These are phyloP conservation scores for Alexandromys fortis DNA, from an alignment of 2,113 vertebrate genomes.

Conservation along the genomic window DNA sequence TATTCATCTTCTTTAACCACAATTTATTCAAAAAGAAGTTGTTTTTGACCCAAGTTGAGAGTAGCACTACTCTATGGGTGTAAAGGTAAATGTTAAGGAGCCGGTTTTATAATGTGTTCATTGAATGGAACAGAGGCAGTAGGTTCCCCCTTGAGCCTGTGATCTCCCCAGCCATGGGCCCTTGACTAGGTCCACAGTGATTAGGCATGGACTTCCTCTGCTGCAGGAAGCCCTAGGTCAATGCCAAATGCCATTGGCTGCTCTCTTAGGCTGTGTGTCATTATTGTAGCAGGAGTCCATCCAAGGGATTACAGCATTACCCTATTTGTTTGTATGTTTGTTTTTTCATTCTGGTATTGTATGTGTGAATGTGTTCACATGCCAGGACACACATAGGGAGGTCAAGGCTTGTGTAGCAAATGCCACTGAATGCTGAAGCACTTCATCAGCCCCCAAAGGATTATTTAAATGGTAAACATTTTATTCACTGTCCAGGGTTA, in stretches of 20 bases:
- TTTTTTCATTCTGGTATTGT: neutral
- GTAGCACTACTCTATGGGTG: neutral
- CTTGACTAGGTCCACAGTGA: neutral
- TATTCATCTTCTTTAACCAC: neutral
- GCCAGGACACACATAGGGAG: neutral
- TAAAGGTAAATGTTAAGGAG: neutral
- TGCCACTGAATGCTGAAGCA: neutral
- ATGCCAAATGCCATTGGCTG: no score
- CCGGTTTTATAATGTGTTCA: neutral
- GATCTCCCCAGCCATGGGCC: neutral
- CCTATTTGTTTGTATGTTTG: neutral
- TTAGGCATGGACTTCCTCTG: neutral
- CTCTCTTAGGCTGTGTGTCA: neutral
- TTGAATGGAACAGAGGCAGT: neutral
- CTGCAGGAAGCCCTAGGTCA: neutral
- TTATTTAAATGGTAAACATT: conserved; percentile 36
- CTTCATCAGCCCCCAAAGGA: neutral
- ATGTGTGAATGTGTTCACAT: neutral
- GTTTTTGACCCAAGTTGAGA: neutral
- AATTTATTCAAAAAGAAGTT: neutral
- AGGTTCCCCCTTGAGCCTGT: neutral
- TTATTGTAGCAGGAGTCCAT: no score
- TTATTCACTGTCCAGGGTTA: neutral
- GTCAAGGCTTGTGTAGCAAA: neutral
- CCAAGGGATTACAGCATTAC: neutral